Evolutionary conservation across 2,113 vertebrate species (phyloP).

Genomic region (Pangasianodon hypophthalmus): DNA sequence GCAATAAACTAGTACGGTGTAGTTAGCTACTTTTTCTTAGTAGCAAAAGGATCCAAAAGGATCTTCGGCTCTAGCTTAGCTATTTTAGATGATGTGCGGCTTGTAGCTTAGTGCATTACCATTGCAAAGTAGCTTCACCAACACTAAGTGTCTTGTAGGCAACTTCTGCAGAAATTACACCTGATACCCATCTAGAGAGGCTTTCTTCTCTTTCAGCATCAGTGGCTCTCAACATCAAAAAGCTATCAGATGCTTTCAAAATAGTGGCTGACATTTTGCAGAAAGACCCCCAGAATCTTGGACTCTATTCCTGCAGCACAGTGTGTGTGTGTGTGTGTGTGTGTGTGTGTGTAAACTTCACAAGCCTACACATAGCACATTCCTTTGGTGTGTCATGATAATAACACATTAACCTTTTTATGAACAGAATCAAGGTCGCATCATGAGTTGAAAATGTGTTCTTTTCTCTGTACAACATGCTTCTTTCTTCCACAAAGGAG

Average conservation of each 20-base stretch:
- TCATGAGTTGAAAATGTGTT: slow-evolving; percentile 33
- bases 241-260: slow-evolving; percentile 68
- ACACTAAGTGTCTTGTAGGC: slow-evolving; percentile 38
- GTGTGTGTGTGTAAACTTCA: slow-evolving; percentile 8
- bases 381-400: not conserved
- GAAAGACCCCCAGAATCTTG: slow-evolving; percentile 56
- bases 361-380: not conserved
- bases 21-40: not conserved
- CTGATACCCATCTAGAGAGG: slow-evolving; percentile 70
- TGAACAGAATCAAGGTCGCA: not conserved
- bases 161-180: slow-evolving; percentile 69
- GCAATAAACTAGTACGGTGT: not conserved
- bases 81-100: not conserved
- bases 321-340: not conserved
- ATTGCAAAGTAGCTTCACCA: not conserved
- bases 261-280: slow-evolving; percentile 69
- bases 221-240: slow-evolving; percentile 69
- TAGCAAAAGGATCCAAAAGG: not conserved
- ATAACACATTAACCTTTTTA: not conserved
- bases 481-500: not conserved
- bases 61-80: not conserved
- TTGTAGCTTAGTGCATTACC: not conserved
- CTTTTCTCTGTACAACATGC: slow-evolving; percentile 26
- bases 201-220: slow-evolving; percentile 67
- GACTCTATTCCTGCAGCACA: slow-evolving; percentile 45